phyloP scores from a whole-genome alignment of 1,140 invertebrate species.

The Drosophila ananassae region DNA sequence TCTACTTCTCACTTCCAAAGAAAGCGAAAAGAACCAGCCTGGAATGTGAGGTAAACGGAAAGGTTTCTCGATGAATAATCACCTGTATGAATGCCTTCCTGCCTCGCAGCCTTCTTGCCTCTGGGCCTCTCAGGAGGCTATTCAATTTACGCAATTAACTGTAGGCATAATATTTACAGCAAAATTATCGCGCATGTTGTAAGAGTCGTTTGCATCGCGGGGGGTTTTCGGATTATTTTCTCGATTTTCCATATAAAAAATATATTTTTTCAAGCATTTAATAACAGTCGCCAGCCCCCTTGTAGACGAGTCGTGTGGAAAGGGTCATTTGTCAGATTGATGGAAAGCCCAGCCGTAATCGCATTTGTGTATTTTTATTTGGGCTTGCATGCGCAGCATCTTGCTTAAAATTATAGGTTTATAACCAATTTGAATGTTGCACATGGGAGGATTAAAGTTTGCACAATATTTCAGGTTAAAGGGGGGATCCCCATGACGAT shows the following conservation, averaged over 20 bases:
- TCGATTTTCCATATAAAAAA: slow-evolving; percentile 4
- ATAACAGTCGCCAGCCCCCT: slow-evolving; percentile 19
- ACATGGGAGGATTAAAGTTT: slow-evolving; percentile 4
- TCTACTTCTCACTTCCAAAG: slow-evolving; percentile 53
- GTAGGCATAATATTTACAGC: slow-evolving; percentile 9
- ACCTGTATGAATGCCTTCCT: slow-evolving; percentile 24
- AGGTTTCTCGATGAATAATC: slow-evolving; percentile 33
- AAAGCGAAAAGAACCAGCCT: slow-evolving; percentile 35
- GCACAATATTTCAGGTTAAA: slow-evolving; percentile 21
- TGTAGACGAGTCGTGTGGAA: slow-evolving; percentile 20
- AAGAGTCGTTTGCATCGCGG: background rate
- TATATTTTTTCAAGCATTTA: slow-evolving; percentile 9
- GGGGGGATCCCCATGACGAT: background rate
- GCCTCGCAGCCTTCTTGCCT: background rate
- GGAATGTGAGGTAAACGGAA: background rate
- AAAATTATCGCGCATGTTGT: slow-evolving; percentile 14
- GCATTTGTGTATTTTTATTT: slow-evolving; percentile 22
- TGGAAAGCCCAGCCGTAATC: slow-evolving; percentile 30
- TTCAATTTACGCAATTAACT: slow-evolving; percentile 1
- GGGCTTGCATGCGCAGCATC: slow-evolving; percentile 30
- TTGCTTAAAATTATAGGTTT: slow-evolving; percentile 26
- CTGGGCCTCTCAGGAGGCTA: background rate
- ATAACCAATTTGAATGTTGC: background rate
- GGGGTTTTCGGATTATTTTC: slow-evolving; percentile 15
- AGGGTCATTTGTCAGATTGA: slow-evolving; percentile 41